A percentile compares a stretch with the other conserved stretches of the same genome.
Evolutionary conservation across 2,113 vertebrate species (phyloP).

Genomic region (Pluvianellus socialis): DNA sequence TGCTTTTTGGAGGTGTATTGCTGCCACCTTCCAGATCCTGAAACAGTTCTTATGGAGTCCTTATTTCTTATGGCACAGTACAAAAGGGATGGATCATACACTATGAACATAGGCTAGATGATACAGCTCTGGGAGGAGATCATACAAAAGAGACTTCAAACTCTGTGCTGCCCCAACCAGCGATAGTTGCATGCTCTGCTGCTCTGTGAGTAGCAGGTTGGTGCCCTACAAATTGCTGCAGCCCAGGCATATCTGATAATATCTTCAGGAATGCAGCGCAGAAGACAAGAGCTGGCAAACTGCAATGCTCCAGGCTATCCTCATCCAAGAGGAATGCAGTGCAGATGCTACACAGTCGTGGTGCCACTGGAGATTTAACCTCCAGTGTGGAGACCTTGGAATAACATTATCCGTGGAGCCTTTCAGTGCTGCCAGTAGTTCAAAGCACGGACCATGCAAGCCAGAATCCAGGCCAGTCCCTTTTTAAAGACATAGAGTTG

Average conservation of each 20-base stretch:
- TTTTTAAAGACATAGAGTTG: neutral
- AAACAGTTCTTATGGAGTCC: neutral
- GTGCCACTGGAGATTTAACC: neutral
- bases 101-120: accelerated
- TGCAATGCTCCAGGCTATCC: neutral
- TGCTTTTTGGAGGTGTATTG: neutral
- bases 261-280: neutral
- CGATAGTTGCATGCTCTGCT: neutral
- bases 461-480: neutral
- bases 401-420: neutral
- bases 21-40: neutral
- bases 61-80: neutral
- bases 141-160: neutral
- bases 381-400: neutral
- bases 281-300: neutral
- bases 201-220: neutral
- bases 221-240: neutral
- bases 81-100: neutral
- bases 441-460: neutral
- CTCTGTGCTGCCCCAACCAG: neutral
- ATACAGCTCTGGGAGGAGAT: neutral
- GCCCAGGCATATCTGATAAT: neutral
- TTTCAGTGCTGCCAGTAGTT: neutral
- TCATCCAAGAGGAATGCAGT: neutral
- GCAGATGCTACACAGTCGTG: neutral